These are phyloP conservation scores for Columba guinea DNA, from an alignment of 2,797 vertebrate genomes.

Conservation along the genomic window DNA sequence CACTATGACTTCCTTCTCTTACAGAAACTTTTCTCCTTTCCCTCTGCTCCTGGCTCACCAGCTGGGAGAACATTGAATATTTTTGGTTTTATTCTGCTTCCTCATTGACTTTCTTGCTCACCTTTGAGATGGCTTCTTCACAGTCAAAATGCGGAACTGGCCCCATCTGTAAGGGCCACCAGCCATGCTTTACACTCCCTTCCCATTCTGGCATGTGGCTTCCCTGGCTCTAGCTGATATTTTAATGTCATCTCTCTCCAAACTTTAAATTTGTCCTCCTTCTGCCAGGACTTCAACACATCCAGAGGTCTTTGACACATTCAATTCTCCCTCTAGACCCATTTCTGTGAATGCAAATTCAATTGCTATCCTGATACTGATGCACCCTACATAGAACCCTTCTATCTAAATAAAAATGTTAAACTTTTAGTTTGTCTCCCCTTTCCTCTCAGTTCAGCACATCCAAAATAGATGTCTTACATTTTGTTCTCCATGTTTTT, in stretches of 20 bases:
- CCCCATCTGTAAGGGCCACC: neutral
- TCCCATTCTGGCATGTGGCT: neutral
- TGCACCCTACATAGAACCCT: neutral
- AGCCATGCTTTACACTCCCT: neutral
- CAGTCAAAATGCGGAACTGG: neutral
- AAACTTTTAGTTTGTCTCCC: neutral
- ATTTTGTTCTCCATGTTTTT: neutral
- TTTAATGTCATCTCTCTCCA: neutral
- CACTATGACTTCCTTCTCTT: neutral
- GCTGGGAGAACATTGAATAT: neutral
- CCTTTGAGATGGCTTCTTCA: neutral
- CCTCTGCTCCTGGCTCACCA: accelerated
- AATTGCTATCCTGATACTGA: neutral
- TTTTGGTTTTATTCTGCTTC: neutral
- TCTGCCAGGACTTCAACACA: neutral
- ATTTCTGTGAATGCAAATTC: neutral
- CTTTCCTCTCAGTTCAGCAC: neutral
- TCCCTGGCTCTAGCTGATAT: neutral
- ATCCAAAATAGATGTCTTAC: neutral
- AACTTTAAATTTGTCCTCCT: neutral
- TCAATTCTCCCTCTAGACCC: neutral
- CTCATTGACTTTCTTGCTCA: neutral
- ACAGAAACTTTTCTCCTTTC: neutral
- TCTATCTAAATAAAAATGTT: neutral
- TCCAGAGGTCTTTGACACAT: neutral